Base-by-base conservation (phyloP, 2,888 invertebrate genomes). In the Eupithecia centaureata region DNA sequence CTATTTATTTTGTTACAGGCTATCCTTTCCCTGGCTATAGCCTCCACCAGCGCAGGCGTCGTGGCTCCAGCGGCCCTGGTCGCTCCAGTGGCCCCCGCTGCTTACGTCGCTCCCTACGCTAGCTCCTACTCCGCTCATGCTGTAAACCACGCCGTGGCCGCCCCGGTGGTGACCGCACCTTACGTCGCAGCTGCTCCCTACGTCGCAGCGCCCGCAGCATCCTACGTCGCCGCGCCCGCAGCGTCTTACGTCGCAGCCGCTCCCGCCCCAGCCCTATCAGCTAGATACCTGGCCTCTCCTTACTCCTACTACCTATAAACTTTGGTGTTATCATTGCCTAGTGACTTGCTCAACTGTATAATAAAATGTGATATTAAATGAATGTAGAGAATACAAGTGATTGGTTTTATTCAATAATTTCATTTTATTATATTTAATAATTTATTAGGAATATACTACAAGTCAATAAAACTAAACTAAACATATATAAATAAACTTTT, bases 41-140 rank as follows among this genome's bases (percentile, higher is more conserved):
- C 87, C 72, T 75, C 85, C 38, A 82, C 83, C 57, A 88, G 83
- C 68, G 94, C 93, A 61, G 82, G 89, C 60, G 79, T 87, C 3
- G 65, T 87, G 3, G 87, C 92, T 15, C 77, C 88, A 5, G 90
- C 86, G 22, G 87, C 89, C 0, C 89, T 87, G 56, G 91, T 96
- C 69, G 89, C 83, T 68, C 95, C 95, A 63, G 95, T 95, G 64
- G 96, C 96, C 51, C 89, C 87, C n/a, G 91, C 84, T 64, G 95
- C 95, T 4, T 94, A 95, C 62, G 94, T 96, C 4, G 95, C 96
- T 0, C 96, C 96, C 3, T 96, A 96, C 77, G 96, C 96, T 63
- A 95, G 94, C 76, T 96, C 96, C 15, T 97, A 96, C 88, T 96
- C 96, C 69, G 96, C 96, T 0, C 96, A 96, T 78, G 92, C 95